Percentiles rank a stretch among this genome's conserved stretches.
These are phyloP conservation scores for Odontophorus gujanensis DNA, from an alignment of 2,113 vertebrate species.

Conservation along the genomic window DNA sequence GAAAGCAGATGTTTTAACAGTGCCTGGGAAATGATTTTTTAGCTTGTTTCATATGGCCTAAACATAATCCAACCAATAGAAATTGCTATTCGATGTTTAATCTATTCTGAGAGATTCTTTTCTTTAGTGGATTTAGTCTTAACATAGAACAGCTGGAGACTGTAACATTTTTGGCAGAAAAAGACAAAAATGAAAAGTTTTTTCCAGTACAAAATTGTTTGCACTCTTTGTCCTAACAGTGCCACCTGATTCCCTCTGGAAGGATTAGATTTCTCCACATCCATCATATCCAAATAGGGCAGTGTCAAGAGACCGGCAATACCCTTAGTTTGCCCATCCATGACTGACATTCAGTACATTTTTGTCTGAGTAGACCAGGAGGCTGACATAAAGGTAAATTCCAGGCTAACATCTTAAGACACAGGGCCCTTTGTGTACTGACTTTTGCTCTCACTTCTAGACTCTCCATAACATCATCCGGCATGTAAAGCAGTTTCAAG, in stretches of 20 bases:
- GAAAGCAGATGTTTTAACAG: conserved; percentile 68
- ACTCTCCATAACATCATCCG: conserved; percentile 74
- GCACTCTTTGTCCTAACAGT: conserved; percentile 75
- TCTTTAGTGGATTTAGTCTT: conserved; percentile 46
- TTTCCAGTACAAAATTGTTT: conserved; percentile 75
- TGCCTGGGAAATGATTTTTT: conserved; percentile 58
- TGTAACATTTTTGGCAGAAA: conserved; percentile 64
- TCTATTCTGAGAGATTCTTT: conserved; percentile 42
- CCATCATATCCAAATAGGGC: conserved; percentile 86
- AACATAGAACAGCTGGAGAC: conserved; percentile 72
- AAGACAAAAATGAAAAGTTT: conserved; percentile 21
- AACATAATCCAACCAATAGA: conserved; percentile 26
- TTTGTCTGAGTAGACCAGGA: conserved; percentile 80
- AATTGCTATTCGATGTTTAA: conserved; percentile 23
- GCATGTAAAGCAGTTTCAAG: conserved; percentile 80
- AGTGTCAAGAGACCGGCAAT: conserved; percentile 80
- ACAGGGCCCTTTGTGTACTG: conserved; percentile 87
- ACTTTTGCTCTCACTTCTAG: conserved; percentile 41
- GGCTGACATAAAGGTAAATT: conserved; percentile 90
- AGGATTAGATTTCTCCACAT: conserved; percentile 89
- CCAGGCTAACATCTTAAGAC: conserved; percentile 84
- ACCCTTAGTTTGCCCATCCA: conserved; percentile 83
- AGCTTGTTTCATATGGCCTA: conserved; percentile 36
- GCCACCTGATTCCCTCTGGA: conserved; percentile 80
- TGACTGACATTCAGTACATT: conserved; percentile 89